These are phyloP conservation scores for Drosophila oshimai DNA, from an alignment of 1,140 invertebrate genomes.

Conservation along the genomic window DNA sequence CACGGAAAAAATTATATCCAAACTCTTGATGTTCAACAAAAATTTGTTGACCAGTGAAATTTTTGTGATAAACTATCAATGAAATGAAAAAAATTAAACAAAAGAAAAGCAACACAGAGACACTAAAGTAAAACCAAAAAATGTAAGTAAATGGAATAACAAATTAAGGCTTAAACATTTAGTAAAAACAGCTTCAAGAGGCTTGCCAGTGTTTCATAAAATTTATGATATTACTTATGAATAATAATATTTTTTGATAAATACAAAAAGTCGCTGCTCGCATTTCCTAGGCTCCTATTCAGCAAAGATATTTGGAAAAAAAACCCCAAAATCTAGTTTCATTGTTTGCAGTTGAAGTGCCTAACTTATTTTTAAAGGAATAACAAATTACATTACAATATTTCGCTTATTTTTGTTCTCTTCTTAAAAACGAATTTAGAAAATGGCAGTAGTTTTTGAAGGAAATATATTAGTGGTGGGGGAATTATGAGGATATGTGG, in stretches of 20 bases:
- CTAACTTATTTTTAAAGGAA: conserved; percentile 42
- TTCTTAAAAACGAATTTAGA: conserved; percentile 53
- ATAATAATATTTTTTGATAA: conserved; percentile 47
- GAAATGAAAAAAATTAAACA: conserved; percentile 35
- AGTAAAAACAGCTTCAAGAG: conserved; percentile 45
- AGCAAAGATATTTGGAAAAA: conserved; percentile 23
- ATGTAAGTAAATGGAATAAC: conserved; percentile 2
- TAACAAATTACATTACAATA: conserved; percentile 17
- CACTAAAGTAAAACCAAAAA: neutral
- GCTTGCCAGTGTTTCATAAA: conserved; percentile 69
- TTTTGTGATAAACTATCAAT: conserved; percentile 78
- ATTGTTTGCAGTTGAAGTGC: conserved; percentile 59
- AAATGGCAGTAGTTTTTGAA: conserved; percentile 26
- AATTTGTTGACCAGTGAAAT: conserved; percentile 22
- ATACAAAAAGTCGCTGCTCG: conserved; percentile 50
- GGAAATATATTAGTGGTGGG: neutral
- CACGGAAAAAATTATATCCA: neutral
- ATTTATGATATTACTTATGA: conserved; percentile 29
- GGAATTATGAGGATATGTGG: neutral
- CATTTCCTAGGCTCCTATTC: conserved; percentile 57
- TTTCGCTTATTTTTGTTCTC: conserved; percentile 19
- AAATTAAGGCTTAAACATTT: conserved; percentile 54
- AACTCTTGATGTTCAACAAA: neutral
- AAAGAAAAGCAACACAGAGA: neutral
- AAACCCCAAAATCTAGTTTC: conserved; percentile 44